Percentiles rank a stretch among this genome's conserved stretches.
These are phyloP conservation scores for Chaetophractus vellerosus DNA, from an alignment of 2,797 vertebrate genomes.

Conservation along the genomic window DNA sequence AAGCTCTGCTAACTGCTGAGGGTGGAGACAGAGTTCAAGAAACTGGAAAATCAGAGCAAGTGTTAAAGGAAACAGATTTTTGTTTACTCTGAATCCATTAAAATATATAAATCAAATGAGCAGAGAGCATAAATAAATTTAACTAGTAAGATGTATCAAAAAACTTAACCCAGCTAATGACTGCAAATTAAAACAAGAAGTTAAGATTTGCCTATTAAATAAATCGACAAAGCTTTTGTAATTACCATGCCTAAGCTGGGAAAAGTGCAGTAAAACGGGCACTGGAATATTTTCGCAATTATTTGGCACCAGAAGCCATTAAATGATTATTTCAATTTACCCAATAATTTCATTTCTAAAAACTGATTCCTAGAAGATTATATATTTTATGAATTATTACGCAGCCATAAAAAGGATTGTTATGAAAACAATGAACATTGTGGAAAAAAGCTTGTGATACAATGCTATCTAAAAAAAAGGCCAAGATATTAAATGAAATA, in stretches of 20 bases:
- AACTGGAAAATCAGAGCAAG: neutral
- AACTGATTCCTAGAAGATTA: slow-evolving; percentile 16
- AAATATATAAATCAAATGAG: neutral
- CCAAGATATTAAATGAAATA: neutral
- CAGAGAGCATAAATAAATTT: neutral
- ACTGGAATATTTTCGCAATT: slow-evolving; percentile 8
- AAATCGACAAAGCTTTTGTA: neutral
- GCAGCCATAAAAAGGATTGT: slow-evolving; percentile 16
- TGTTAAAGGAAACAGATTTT: neutral
- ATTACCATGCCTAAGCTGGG: slow-evolving; percentile 18
- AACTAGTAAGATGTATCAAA: neutral
- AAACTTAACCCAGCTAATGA: neutral
- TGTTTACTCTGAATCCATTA: neutral
- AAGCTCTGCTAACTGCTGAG: neutral
- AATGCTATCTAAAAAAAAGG: neutral
- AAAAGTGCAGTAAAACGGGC: slow-evolving; percentile 20
- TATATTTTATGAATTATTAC: neutral
- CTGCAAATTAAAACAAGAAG: neutral
- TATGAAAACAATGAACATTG: neutral
- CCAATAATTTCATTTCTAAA: slow-evolving; percentile 47
- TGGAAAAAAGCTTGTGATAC: neutral
- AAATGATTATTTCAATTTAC: neutral
- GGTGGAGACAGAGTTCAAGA: neutral
- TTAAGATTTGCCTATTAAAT: slow-evolving; percentile 12
- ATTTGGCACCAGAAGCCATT: neutral